Evolutionary conservation across 2,888 invertebrate species (phyloP).

Genomic region (Lasius platythorax): DNA sequence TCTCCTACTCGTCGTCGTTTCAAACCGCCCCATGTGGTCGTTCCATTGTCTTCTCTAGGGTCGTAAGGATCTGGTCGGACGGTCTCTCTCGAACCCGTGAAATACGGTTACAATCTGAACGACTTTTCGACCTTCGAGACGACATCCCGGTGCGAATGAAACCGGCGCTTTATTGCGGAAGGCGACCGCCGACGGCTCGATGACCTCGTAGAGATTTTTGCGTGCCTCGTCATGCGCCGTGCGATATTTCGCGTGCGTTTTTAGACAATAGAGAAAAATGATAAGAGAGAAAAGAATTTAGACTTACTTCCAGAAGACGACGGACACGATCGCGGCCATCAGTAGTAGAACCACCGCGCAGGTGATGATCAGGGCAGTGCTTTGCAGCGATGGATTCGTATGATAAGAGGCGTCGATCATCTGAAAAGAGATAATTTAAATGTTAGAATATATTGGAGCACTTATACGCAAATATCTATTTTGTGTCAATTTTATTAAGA

Average conservation of each 20-base stretch:
- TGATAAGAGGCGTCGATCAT: slow-evolving; percentile 96
- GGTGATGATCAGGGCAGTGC: slow-evolving; percentile 94
- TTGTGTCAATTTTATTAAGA: background rate
- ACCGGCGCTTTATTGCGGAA: slow-evolving; percentile 65
- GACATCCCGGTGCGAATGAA: slow-evolving; percentile 67
- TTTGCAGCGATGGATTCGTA: slow-evolving; percentile 94
- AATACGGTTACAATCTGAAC: slow-evolving; percentile 69
- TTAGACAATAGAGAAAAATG: background rate
- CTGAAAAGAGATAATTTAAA: slow-evolving; percentile 88
- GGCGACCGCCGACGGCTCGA: slow-evolving; percentile 26
- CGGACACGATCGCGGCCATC: slow-evolving; percentile 92
- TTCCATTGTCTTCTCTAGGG: slow-evolving; percentile 21
- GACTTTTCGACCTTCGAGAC: slow-evolving; percentile 62
- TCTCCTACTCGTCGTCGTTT: background rate
- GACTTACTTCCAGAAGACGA: slow-evolving; percentile 96
- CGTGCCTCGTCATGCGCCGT: background rate
- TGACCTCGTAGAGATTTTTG: slow-evolving; percentile 55
- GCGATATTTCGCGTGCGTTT: background rate
- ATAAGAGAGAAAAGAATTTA: slow-evolving; percentile 58
- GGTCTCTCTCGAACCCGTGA: slow-evolving; percentile 67
- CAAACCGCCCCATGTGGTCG: background rate
- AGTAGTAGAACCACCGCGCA: slow-evolving; percentile 93
- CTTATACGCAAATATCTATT: background rate
- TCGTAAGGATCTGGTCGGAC: slow-evolving; percentile 46
- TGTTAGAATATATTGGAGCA: slow-evolving; percentile 32